Evolutionary conservation across 2,888 invertebrate species (phyloP).

Genomic region (Camptogramma bilineatum): DNA sequence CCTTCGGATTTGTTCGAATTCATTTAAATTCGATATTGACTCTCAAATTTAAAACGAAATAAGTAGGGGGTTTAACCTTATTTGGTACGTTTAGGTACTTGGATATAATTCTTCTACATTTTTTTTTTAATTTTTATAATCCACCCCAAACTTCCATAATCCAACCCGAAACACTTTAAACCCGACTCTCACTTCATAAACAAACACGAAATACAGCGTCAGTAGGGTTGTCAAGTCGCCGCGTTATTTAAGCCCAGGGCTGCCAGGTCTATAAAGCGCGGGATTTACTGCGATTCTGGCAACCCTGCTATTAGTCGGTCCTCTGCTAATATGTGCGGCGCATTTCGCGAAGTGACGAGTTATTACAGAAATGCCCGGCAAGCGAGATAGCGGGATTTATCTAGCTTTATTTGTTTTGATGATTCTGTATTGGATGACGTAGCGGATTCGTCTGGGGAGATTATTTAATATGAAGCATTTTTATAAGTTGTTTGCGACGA

Average conservation of each 20-base stretch:
- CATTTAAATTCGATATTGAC: background rate
- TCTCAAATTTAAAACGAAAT: background rate
- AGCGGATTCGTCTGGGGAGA: constrained; percentile 11
- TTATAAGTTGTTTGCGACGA: background rate
- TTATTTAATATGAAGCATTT: background rate
- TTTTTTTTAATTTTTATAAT: constrained; percentile 15
- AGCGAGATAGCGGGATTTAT: constrained; percentile 32
- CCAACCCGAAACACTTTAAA: constrained; percentile 22
- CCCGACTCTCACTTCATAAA: constrained; percentile 37
- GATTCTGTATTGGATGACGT: constrained; percentile 23
- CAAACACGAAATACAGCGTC: constrained; percentile 42
- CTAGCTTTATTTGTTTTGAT: constrained; percentile 27
- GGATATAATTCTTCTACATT: too few relatives aligned
- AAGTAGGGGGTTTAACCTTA: too few relatives aligned
- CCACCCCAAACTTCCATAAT: constrained; percentile 7
- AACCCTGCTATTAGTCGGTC: constrained; percentile 33
- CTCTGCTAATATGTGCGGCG: constrained; percentile 31
- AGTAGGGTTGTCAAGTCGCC: constrained; percentile 43
- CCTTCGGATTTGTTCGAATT: too few relatives aligned
- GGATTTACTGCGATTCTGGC: constrained; percentile 40
- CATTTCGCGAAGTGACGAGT: constrained; percentile 36
- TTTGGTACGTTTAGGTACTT: background rate
- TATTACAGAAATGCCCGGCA: constrained; percentile 26
- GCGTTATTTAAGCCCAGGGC: constrained; percentile 38
- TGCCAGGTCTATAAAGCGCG: constrained; percentile 38